These are phyloP conservation scores for Venusia cambrica DNA, from an alignment of 2,888 invertebrate species.

Conservation along the genomic window DNA sequence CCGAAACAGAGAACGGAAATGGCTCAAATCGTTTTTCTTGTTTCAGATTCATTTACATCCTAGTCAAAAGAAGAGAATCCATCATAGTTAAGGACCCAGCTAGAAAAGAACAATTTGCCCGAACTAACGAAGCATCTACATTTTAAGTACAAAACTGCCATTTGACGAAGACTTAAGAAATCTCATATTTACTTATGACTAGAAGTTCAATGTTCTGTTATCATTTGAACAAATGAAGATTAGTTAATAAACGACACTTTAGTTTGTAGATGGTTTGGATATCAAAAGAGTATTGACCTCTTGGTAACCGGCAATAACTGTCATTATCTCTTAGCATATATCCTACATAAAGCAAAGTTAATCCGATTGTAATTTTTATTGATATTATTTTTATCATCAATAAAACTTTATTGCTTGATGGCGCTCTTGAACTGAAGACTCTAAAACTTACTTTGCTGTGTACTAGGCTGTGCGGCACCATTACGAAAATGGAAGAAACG, in stretches of 20 bases:
- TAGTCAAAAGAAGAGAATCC: slow-evolving; percentile 47
- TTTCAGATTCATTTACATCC: slow-evolving; percentile 56
- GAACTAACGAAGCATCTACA: slow-evolving; percentile 59
- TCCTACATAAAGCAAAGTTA: no score
- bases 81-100: slow-evolving; percentile 40
- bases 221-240: slow-evolving; percentile 28
- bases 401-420: no score
- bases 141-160: slow-evolving; percentile 37
- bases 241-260: slow-evolving; percentile 15
- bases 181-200: slow-evolving; percentile 19
- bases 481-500: no score
- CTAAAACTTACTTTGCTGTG: no score
- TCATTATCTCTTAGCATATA: no score
- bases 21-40: no score
- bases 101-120: slow-evolving; percentile 57
- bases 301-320: no score
- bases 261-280: slow-evolving; percentile 6
- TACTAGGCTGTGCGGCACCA: no score
- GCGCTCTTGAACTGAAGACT: no score
- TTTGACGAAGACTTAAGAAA: slow-evolving; percentile 10
- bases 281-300: slow-evolving; percentile 7
- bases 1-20: no score
- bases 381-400: no score
- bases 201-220: slow-evolving; percentile 33
- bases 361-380: no score